Evolutionary conservation across 2,113 vertebrate genomes (phyloP), one percentile per base, ranked within the genome.

Genomic region (Dicentrarchus labrax): DNA sequence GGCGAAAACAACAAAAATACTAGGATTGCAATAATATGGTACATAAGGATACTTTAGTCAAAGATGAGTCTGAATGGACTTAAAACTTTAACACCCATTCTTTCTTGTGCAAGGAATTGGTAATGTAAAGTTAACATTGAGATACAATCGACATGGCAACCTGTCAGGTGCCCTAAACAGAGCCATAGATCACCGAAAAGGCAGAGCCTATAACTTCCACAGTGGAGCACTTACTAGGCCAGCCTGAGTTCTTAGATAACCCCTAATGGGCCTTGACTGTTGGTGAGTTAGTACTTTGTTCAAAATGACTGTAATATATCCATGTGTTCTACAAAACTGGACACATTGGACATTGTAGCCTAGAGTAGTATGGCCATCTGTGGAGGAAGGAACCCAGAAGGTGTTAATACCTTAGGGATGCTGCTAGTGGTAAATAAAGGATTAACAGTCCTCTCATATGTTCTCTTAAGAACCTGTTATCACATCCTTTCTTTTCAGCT

Each of bases 221-320:
- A 57, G 17, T 61, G 67, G 57, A 57, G 19, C 66, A 81, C 57
- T 76, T 77, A 82, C 45, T 65, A 48, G 76, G 65, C 50, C 69
- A 68, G 76, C 8, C 73, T 66, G 65, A 64, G 36, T 64, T 67
- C 47, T 68, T 64, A 75, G 78, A 88, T 80, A 88, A 83, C 68
- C 79, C 56, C 62, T 70, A 83, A 82, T 83, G 50, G 51, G 69
- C 45, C n/a, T 72, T 9, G 21, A 75, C 60, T 72, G 43, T 61
- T 60, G 36, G 45, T 78, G 83, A 87, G 70, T 86, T 86, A 86
- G 80, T 79, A 74, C 82, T 71, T 39, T 82, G 62, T 82, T 76
- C 10, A 70, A 72, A 67, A 72, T 57, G 36, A 72, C 81, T 61
- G 13, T 53, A 85, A 59, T 75, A 54, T 82, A 57, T 68, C 67